Evolutionary conservation across 2,113 vertebrate species (phyloP).

Genomic region (Lasiurus cinereus): DNA sequence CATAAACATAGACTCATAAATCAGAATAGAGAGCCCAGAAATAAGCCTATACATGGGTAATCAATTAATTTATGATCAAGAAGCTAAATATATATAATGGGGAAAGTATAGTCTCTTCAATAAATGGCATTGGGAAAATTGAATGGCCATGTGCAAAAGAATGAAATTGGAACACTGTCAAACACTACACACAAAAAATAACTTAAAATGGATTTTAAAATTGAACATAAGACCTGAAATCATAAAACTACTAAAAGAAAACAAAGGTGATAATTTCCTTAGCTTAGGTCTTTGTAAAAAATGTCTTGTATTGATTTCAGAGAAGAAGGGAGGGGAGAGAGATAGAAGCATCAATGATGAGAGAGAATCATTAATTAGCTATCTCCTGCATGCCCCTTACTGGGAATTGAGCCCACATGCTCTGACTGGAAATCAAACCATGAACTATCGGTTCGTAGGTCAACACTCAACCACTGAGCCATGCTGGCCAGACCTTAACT

Average conservation of each 20-base stretch:
- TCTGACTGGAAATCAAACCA: too few species aligned
- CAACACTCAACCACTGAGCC: too few species aligned
- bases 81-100: background rate
- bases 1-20: background rate
- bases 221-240: background rate
- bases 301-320: too few species aligned
- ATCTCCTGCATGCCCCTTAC: too few species aligned
- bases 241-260: background rate
- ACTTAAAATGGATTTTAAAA: background rate
- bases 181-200: background rate
- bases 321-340: too few species aligned
- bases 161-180: background rate
- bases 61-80: background rate
- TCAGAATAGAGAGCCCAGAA: background rate
- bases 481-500: too few species aligned
- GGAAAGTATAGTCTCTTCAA: background rate
- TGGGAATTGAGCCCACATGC: too few species aligned
- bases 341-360: too few species aligned
- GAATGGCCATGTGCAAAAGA: background rate
- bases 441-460: too few species aligned
- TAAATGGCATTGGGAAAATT: background rate
- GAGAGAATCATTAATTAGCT: too few species aligned
- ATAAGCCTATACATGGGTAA: background rate
- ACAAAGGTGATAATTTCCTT: background rate
- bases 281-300: too few species aligned